Evolutionary conservation across 2,888 invertebrate species (phyloP), one percentile per base, ranked within the genome.

Genomic region (Hirtodrosophila cameraria): DNA sequence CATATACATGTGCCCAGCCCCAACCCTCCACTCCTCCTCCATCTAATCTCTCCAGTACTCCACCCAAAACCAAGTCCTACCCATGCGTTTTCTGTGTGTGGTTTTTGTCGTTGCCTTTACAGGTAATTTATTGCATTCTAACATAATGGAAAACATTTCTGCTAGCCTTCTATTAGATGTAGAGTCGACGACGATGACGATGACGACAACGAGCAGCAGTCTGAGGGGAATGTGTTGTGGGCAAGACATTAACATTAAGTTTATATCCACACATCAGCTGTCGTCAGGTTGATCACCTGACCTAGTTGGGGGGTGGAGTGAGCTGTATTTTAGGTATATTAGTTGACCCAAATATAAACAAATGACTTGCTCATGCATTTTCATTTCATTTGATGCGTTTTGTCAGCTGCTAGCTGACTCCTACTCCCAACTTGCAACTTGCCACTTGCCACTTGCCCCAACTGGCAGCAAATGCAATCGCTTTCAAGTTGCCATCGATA

Each of bases 121-220:
- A 88, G 88, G 88, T 88, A 88, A 87, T 87, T 88, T 87, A 88
- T 87, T 88, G 88, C 88, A 72, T 76, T 78, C 84, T 85, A 80
- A 80, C 73, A 81, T 75, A 85, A 88, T 88, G 84, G 87, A 85
- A 87, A 85, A 86, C 87, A 85, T 82, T 87, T 82, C 62, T 81
- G 82, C 46, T 82, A 75, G 82, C 81, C 84, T 67, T 70, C 72
- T 66, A 73, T 76, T 63, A 68, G 83, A 60, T 62, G 45, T 38
- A 30, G 31, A 53, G 30, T 54, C 59, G 30, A 23, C 50, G 55
- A 49, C 39, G 57, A 46, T 61, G 42, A 55, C 18, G 50, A 60
- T 23, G 43, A 59, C 43, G 48, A 57, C 15, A 13, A 12, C 13
- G 36, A 7, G 11, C 1, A 8, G 18, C 31, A 18, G 31, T n/a